Percentiles rank a stretch among this genome's conserved stretches.
phyloP scores from a whole-genome alignment of 2,888 invertebrate species.

The Apamea epomidion region DNA sequence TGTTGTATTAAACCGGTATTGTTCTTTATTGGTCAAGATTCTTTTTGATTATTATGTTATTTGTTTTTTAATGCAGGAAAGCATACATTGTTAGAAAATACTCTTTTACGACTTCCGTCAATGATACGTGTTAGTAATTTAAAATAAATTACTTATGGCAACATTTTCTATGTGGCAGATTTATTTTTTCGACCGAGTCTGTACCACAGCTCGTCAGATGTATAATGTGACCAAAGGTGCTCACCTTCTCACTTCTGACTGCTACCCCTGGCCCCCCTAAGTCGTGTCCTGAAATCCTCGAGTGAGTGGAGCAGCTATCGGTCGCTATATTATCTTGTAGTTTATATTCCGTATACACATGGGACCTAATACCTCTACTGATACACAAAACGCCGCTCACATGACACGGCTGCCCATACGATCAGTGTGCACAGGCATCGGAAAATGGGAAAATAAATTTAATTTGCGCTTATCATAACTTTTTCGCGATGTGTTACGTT shows the following conservation, averaged over 20 bases:
- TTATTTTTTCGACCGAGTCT: background rate
- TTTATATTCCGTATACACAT: conserved; percentile 6
- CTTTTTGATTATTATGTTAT: background rate
- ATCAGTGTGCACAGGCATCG: conserved; percentile 6
- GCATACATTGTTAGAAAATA: conserved; percentile 2
- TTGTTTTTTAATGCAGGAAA: background rate
- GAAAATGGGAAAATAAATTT: conserved; percentile 1
- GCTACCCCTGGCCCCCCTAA: too few relatives aligned
- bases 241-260: background rate
- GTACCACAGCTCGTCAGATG: background rate
- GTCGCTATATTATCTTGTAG: conserved; percentile 15
- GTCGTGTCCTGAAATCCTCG: background rate
- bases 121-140: background rate
- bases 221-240: background rate
- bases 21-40: background rate
- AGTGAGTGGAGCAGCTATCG: background rate
- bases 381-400: background rate
- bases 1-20: background rate
- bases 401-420: background rate
- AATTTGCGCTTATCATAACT: conserved; percentile 18
- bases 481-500: conserved; percentile 50
- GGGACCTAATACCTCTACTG: background rate
- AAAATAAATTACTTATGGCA: conserved; percentile 1
- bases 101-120: background rate
- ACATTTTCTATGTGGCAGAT: background rate